Conservation (phyloP, 2,797 vertebrate genomes). For the Enteromius viviparus region DNA sequence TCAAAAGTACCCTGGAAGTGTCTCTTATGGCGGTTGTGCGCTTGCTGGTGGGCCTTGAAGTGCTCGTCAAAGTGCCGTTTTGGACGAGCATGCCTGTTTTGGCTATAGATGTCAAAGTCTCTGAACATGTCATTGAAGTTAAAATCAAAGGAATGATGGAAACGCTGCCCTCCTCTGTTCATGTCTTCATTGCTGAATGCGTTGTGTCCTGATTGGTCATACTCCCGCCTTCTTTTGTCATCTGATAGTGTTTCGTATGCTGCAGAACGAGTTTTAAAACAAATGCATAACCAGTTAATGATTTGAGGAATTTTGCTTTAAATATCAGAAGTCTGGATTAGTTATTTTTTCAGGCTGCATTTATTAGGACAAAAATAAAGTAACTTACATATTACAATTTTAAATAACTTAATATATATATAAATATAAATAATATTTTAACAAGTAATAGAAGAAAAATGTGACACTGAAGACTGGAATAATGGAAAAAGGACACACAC, state of each 20-base stretch:
- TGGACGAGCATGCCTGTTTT: slow-evolving; percentile 83
- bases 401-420: too few relatives aligned
- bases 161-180: slow-evolving; percentile 66
- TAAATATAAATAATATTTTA: too few relatives aligned
- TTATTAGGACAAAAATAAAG: background rate
- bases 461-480: background rate
- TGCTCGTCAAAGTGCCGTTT: slow-evolving; percentile 91
- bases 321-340: background rate
- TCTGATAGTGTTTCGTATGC: slow-evolving; percentile 94
- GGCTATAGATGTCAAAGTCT: slow-evolving; percentile 90
- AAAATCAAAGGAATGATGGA: slow-evolving; percentile 87
- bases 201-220: slow-evolving; percentile 81
- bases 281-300: background rate
- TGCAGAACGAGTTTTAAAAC: slow-evolving; percentile 59
- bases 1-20: slow-evolving; percentile 73
- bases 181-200: slow-evolving; percentile 73
- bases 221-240: slow-evolving; percentile 85
- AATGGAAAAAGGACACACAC: background rate
- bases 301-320: background rate
- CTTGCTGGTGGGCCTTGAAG: slow-evolving; percentile 83
- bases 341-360: background rate
- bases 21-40: slow-evolving; percentile 80
- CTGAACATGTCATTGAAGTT: slow-evolving; percentile 93
- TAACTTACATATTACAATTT: background rate
- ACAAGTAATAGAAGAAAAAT: background rate